These are phyloP conservation scores for Melitaea cinxia DNA, from an alignment of 1,140 invertebrate genomes.

Conservation along the genomic window DNA sequence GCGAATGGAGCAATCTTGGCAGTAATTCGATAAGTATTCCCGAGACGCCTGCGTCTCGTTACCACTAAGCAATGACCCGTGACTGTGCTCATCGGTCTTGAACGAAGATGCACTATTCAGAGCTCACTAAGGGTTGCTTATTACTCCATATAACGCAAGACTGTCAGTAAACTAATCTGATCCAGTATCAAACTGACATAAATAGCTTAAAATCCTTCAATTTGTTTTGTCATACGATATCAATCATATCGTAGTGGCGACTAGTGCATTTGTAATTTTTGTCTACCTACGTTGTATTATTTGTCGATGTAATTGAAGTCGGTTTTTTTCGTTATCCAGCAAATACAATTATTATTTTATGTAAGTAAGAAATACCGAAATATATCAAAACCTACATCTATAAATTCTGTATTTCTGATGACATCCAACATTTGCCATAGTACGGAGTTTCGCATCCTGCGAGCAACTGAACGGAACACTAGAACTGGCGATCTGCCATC, in stretches of 20 bases:
- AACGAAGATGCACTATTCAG: constrained; percentile 3
- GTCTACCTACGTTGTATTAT: too few relatives aligned
- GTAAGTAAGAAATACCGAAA: too few relatives aligned
- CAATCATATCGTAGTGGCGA: too few relatives aligned
- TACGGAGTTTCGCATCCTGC: not conserved
- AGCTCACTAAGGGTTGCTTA: not conserved
- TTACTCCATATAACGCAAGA: not conserved
- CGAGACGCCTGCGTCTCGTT: constrained; percentile 12
- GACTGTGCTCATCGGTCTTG: constrained; percentile 9
- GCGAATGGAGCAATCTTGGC: constrained; percentile 12
- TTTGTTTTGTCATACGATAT: too few relatives aligned
- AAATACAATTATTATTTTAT: too few relatives aligned
- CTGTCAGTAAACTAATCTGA: not conserved
- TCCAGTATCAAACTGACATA: not conserved
- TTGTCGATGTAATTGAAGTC: too few relatives aligned
- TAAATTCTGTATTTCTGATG: too few relatives aligned
- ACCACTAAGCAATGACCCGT: constrained; percentile 14
- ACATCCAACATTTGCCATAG: not conserved
- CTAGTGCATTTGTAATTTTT: too few relatives aligned
- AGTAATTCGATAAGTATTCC: constrained; percentile 26
- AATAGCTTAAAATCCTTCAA: not conserved
- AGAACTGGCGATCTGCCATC: constrained; percentile 26
- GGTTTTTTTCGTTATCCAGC: too few relatives aligned
- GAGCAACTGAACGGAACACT: constrained; percentile 11
- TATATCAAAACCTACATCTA: too few relatives aligned